A percentile compares a stretch with the other conserved stretches of the same genome.
These are phyloP conservation scores for Lepidothrix coronata DNA, from an alignment of 2,113 vertebrate genomes.

Conservation along the genomic window DNA sequence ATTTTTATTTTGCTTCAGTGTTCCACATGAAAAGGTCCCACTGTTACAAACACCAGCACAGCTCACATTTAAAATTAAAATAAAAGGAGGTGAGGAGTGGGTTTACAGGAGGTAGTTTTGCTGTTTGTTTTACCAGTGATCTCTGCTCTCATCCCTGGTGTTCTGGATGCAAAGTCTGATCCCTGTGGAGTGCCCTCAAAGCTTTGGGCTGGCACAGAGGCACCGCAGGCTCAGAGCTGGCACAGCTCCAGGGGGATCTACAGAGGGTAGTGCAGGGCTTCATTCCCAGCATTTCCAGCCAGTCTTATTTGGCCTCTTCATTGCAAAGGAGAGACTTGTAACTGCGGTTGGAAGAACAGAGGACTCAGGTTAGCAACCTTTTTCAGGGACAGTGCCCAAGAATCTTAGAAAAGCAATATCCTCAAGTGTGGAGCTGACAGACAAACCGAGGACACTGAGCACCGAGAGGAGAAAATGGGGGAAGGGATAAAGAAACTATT, in stretches of 20 bases:
- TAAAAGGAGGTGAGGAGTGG: background rate
- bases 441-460: background rate
- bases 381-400: background rate
- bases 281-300: background rate
- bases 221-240: background rate
- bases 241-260: background rate
- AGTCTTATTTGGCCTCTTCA: background rate
- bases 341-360: background rate
- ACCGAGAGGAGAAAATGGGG: background rate
- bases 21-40: background rate
- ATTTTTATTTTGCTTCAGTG: background rate
- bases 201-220: background rate
- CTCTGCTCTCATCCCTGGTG: background rate
- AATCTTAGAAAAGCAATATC: background rate
- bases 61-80: background rate
- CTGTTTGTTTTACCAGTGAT: background rate
- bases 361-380: background rate
- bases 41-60: background rate
- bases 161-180: background rate
- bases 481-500: background rate
- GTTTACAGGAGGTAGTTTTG: background rate
- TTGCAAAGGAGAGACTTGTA: background rate
- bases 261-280: background rate
- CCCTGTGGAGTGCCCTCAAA: background rate
- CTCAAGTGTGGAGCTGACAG: background rate